Conservation (phyloP, 2,888 invertebrate genomes). For the Apamea anceps region DNA sequence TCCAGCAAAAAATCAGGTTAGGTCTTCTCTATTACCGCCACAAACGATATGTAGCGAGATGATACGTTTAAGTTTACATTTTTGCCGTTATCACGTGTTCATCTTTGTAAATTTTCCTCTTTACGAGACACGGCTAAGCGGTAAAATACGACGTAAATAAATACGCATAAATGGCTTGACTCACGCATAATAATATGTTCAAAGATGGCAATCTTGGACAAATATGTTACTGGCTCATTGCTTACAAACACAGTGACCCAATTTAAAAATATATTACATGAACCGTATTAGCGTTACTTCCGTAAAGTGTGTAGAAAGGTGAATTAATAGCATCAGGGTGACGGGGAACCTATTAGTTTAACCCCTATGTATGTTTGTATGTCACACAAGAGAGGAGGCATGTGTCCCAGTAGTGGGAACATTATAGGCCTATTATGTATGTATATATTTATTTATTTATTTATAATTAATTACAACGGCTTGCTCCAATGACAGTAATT, state of each 20-base stretch:
- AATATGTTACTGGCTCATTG: constrained; percentile 45
- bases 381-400: no score
- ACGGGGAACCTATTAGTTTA: neutral
- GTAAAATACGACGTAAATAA: constrained; percentile 54
- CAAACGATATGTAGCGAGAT: constrained; percentile 2
- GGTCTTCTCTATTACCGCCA: constrained; percentile 4
- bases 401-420: no score
- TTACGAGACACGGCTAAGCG: constrained; percentile 49
- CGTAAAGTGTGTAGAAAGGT: neutral
- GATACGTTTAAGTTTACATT: constrained; percentile 32
- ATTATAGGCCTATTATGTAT: no score
- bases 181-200: constrained; percentile 46
- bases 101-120: constrained; percentile 55
- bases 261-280: constrained; percentile 2
- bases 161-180: constrained; percentile 36
- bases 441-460: no score
- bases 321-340: no score
- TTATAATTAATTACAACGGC: no score
- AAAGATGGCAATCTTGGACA: constrained; percentile 43
- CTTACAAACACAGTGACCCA: constrained; percentile 37
- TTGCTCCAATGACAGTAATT: no score
- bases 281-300: neutral
- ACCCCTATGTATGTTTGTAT: no score
- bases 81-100: constrained; percentile 53
- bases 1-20: neutral